Conservation (phyloP, 2,797 vertebrate genomes). For the Tapera naevia region DNA sequence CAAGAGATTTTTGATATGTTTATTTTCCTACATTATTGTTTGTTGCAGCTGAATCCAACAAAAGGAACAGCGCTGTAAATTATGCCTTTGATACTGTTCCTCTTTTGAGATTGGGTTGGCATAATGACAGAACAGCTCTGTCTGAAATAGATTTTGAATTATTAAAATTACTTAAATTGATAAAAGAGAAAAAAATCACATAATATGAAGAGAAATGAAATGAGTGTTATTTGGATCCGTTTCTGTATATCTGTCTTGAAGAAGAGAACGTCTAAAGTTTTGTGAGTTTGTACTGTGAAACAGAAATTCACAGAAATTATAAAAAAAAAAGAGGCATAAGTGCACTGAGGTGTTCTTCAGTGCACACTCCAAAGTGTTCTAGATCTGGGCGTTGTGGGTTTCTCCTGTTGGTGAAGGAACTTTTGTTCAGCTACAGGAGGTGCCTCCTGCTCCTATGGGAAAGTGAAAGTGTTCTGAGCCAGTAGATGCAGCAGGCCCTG, state of each 20-base stretch:
- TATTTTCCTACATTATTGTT: not conserved
- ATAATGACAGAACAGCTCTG: not conserved
- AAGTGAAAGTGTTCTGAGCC: not conserved
- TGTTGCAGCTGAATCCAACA: not conserved
- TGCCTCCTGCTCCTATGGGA: not conserved
- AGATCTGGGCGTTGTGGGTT: accelerated
- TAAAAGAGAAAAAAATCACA: not conserved
- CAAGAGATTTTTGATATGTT: not conserved
- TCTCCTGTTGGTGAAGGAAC: not conserved
- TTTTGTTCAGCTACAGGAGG: not conserved
- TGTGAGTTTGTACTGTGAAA: not conserved
- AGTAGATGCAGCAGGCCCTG: not conserved
- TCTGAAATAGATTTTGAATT: not conserved
- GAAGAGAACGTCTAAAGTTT: not conserved
- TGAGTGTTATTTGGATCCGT: not conserved
- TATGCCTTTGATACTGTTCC: not conserved
- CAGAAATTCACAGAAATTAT: not conserved
- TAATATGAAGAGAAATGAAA: not conserved
- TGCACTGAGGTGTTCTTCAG: not conserved
- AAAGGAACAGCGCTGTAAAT: not conserved
- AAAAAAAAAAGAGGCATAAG: not conserved
- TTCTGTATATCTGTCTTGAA: not conserved
- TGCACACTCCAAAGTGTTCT: not conserved
- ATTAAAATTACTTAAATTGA: not conserved
- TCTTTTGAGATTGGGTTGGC: not conserved